Percentiles rank a stretch among this genome's conserved stretches.
Evolutionary conservation across 2,113 vertebrate genomes (phyloP).

Genomic region (Limnothrissa miodon): DNA sequence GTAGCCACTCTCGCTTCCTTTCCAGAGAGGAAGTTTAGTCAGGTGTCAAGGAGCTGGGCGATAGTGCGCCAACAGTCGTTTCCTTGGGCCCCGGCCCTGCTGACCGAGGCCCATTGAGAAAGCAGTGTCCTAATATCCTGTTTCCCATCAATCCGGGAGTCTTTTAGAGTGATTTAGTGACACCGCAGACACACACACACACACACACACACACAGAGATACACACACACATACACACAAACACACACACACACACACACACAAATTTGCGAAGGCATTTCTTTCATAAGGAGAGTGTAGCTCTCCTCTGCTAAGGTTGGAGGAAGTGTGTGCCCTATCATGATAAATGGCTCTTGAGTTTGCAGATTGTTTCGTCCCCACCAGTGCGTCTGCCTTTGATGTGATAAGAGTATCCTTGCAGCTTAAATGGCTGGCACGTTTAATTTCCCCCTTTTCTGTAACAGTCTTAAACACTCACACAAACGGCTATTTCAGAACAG

Average conservation of each 20-base stretch:
- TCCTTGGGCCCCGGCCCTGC: constrained; percentile 43
- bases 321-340: background rate
- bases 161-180: constrained; percentile 42
- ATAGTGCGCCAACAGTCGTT: constrained; percentile 49
- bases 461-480: background rate
- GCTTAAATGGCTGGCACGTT: constrained; percentile 2
- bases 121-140: constrained; percentile 47
- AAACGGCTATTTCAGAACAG: background rate
- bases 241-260: background rate
- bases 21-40: constrained; percentile 52
- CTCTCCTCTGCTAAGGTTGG: background rate
- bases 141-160: constrained; percentile 43
- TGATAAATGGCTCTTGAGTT: constrained; percentile 2
- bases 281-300: constrained; percentile 12
- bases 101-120: constrained; percentile 40
- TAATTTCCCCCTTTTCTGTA: constrained; percentile 7
- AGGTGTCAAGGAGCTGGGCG: constrained; percentile 47
- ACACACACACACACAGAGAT: background rate
- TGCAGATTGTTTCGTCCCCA: background rate
- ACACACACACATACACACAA: background rate
- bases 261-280: constrained; percentile 15
- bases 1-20: constrained; percentile 55
- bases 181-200: constrained; percentile 22
- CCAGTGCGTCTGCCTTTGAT: constrained; percentile 8
- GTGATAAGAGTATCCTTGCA: constrained; percentile 8